Conservation (phyloP, 2,888 invertebrate species). For the Diaprepes abbreviatus region DNA sequence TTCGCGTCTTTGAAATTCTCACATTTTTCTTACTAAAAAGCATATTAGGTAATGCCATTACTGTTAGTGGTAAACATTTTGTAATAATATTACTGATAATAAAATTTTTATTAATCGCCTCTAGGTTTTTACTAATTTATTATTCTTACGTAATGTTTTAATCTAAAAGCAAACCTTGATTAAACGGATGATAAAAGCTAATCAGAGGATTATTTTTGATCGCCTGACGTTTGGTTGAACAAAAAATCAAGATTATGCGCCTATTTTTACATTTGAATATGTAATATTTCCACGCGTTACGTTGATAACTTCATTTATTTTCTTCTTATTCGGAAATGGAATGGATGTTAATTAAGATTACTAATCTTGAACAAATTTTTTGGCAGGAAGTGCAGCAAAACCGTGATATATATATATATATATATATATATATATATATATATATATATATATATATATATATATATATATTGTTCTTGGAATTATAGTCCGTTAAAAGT, state of each 20-base stretch:
- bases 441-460: too few species aligned
- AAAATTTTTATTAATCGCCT: background rate
- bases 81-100: background rate
- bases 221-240: background rate
- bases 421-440: too few species aligned
- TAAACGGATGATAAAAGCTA: background rate
- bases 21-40: slow-evolving; percentile 18
- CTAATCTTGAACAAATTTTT: too few species aligned
- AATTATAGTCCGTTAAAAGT: too few species aligned
- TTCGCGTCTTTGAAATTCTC: slow-evolving; percentile 11
- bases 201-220: slow-evolving; percentile 9
- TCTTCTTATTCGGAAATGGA: too few species aligned
- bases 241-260: background rate
- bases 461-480: too few species aligned
- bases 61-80: slow-evolving; percentile 6
- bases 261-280: background rate
- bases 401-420: too few species aligned
- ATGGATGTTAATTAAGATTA: too few species aligned
- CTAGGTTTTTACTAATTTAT: background rate
- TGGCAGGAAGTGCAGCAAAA: too few species aligned
- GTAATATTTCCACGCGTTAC: too few species aligned
- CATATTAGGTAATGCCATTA: slow-evolving; percentile 1
- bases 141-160: background rate
- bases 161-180: slow-evolving; percentile 1
- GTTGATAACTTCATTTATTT: too few species aligned